Base-by-base conservation (phyloP, 2,113 vertebrate genomes). In the Pterocles burchelli region DNA sequence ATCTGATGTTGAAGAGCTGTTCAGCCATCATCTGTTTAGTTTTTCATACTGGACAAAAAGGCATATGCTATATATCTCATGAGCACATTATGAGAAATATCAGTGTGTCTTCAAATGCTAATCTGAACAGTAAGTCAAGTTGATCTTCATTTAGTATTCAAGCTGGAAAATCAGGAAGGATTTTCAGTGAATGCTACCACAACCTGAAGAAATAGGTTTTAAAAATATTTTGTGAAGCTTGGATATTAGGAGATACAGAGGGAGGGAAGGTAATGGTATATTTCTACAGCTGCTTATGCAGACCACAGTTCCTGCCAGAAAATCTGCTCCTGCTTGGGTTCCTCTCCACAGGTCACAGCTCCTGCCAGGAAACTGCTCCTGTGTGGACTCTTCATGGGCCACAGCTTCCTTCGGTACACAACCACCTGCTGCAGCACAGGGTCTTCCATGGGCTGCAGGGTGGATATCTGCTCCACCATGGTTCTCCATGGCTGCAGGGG, bases 171-270 rank as follows among this genome's bases (percentile, higher is more conserved):
- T 80, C 41, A 38, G 58, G 79, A 49, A 73, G 36, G 13, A 13
- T 79, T 85, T 66, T 89, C 34, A 41, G 62, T 72, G 57, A 68
- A 46, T 70, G 20, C 45, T 73, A 5, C 49, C 70, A 26, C 13
- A 76, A 36, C 41, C 72, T 59, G 46, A 90, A 70, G 62, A 72
- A 85, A 76, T 36, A 41, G 28, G 20, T 76, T 88, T 85, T 88
- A 36, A 76, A 83, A 88, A 15, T 54, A 26, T 15, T 71, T 58
- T 65, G 49, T 70, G n/a, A 57, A 65, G 24, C 43, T 26, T 68
- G 46, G 34, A 2, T 83, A 26, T 76, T 61, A 48, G 34, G n/a
- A 85, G 29, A 11, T 70, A 33, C 15, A 54, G 22, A 5, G 4
- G 7, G 11, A 51, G 16, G 58, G 36, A 77, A 85, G 16, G 17